Evolutionary conservation across 2,113 vertebrate genomes (phyloP), one percentile per base, ranked within the genome.

Genomic region (Trachemys scripta): DNA sequence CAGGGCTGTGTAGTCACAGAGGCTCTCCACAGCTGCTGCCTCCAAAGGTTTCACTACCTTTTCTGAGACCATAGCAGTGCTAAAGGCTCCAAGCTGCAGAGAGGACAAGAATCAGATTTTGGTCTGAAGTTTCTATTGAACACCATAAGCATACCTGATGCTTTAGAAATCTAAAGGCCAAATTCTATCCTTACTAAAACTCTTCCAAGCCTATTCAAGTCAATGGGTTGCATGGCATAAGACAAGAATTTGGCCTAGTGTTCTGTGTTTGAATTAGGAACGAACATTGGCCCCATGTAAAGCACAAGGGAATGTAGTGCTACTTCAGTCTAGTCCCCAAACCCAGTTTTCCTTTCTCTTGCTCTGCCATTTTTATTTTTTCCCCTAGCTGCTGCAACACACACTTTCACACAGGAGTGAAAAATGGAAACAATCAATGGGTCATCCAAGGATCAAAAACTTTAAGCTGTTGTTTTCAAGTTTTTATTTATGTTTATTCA

Each of bases 401-500:
- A 57, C 57, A 51, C 19, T 79, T 91, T 82, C 88, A 81, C 27
- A 83, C 50, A 84, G 84, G 31, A 93, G 8, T 94, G 94, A 96
- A 94, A 94, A 95, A 96, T 84, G 11, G 76, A 85, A 96, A 80
- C 35, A 95, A 95, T 97, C 85, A 94, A 89, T 94, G 65, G 94
- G 94, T 90, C 84, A 75, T 85, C 16, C 42, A 89, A 90, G 80
- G 93, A 92, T 92, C 82, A 92, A 91, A 96, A 96, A 54, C 25
- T 79, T 90, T 92, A 89, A 94, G 88, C 45, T 87, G 82, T 49
- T 94, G 35, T 94, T 97, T 89, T 95, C 84, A 94, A 83, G 31
- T 89, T 96, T 54, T 96, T 96, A 93, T 97, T 96, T 97, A 96
- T 85, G 59, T 84, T 94, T 94, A 94, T 96, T 89, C 96, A 95